Evolutionary conservation across 37 sponge, comb jelly and placozoan species (phyloP).

Genomic region (Oopsacas minuta): DNA sequence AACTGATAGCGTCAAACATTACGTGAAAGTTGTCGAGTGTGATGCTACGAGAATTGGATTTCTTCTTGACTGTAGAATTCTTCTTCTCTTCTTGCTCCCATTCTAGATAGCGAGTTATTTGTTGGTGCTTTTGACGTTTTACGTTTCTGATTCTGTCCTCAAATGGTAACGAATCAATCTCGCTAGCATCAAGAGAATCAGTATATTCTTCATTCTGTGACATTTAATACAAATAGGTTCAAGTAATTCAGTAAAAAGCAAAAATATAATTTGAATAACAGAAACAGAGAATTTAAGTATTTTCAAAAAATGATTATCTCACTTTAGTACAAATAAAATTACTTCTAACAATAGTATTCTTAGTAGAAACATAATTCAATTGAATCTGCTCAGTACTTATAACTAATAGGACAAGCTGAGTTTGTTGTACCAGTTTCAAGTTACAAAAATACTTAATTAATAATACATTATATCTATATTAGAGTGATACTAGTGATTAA

Average conservation of each 20-base stretch:
- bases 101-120: slow-evolving; percentile 31
- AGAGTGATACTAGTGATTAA: background rate
- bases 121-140: slow-evolving; percentile 35
- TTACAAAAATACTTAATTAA: background rate
- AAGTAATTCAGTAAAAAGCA: background rate
- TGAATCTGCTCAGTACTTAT: background rate
- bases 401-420: background rate
- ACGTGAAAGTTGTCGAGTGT: background rate
- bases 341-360: background rate
- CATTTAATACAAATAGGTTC: background rate
- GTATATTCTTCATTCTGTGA: background rate
- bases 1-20: background rate
- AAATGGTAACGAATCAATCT: slow-evolving; percentile 24
- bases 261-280: background rate
- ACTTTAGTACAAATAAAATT: background rate
- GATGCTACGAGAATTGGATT: background rate
- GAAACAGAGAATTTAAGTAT: background rate
- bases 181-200: background rate
- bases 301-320: background rate
- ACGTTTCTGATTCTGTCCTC: slow-evolving; percentile 33
- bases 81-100: slow-evolving; percentile 29
- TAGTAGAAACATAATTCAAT: background rate
- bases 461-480: background rate
- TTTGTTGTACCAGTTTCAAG: background rate
- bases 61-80: background rate